Percentiles rank a stretch among this genome's conserved stretches.
phyloP scores from a whole-genome alignment of 1,140 invertebrate species.

The Drosophila sp. region DNA sequence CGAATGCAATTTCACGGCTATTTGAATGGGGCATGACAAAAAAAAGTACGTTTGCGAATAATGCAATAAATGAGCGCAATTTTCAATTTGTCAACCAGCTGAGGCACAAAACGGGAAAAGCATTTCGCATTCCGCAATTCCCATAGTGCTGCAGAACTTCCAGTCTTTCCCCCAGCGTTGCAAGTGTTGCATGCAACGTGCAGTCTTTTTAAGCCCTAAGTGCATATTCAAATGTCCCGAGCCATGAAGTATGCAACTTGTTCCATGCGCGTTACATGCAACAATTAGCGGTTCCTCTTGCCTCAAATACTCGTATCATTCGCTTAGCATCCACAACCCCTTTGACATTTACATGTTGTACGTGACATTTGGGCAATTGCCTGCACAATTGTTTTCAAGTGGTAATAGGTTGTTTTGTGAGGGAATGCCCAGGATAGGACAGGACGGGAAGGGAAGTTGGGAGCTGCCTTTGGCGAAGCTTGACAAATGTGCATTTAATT shows the following conservation, averaged over 20 bases:
- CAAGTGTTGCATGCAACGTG: slow-evolving; percentile 10
- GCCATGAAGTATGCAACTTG: slow-evolving; percentile 61
- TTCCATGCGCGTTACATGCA: slow-evolving; percentile 42
- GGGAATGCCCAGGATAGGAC: not conserved
- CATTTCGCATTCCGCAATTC: slow-evolving; percentile 1
- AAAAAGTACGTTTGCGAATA: slow-evolving; percentile 46
- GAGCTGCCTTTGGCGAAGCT: slow-evolving; percentile 53
- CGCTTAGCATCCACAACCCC: slow-evolving; percentile 6
- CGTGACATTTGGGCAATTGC: slow-evolving; percentile 78
- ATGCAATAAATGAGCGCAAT: slow-evolving; percentile 79
- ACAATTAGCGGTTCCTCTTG: slow-evolving; percentile 66
- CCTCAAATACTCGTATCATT: slow-evolving; percentile 11
- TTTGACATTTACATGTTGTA: slow-evolving; percentile 50
- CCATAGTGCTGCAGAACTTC: not conserved
- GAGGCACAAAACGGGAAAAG: slow-evolving; percentile 62
- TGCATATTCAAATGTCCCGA: slow-evolving; percentile 45
- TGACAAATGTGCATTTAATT: slow-evolving; percentile 79
- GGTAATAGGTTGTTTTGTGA: slow-evolving; percentile 20
- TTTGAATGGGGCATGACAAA: slow-evolving; percentile 61
- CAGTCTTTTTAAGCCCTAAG: slow-evolving; percentile 56
- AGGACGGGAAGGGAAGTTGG: not conserved
- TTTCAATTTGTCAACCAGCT: slow-evolving; percentile 78
- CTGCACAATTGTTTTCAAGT: slow-evolving; percentile 52
- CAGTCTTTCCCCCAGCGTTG: not conserved
- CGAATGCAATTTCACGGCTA: slow-evolving; percentile 80